Base-by-base conservation (phyloP, 2,113 vertebrate species). In the Chroicocephalus ridibundus region DNA sequence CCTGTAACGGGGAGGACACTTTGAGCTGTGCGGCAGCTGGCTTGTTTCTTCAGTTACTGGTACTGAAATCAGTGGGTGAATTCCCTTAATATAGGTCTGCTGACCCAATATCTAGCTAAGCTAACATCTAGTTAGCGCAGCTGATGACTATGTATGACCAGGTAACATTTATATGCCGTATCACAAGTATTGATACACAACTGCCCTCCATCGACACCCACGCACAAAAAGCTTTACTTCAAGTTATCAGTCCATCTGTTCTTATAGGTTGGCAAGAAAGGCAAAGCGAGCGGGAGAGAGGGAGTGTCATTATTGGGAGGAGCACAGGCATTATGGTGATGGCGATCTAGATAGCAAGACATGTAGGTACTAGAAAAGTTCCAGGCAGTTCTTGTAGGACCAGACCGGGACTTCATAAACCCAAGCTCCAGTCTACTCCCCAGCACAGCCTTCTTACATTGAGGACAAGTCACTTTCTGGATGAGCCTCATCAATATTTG, bases 291-390 rank as follows among this genome's bases (percentile, higher is more conserved):
- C 87, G 27, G 24, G 58, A 84, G 49, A 52, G 81, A 93, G 47
- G 71, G 86, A 91, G 34, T 91, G 84, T 78, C 89, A 24, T 88
- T 93, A 86, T 1, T 93, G 80, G 77, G 95, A 92, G 81, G 74
- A 94, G 65, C 36, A 62, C 52, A 69, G 62, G 66, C 80, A 49
- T 89, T 60, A 65, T 11, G 14, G 65, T 79, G 94, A 92, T 95
- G 86, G 52, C 0, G 77, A 90, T 86, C 72, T 91, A 94, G 91
- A 95, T 89, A 94, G 86, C 3, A 31, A 94, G 83, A 87, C 93
- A 62, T 91, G 88, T 86, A 92, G 66, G 17, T 61, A 94, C 93
- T 88, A 89, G 95, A 94, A 96, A 71, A 71, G 82, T 90, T 93
- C 86, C 83, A 94, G 83, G 42, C 47, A 57, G 51, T 25, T 91